phyloP scores from a whole-genome alignment of 2,113 vertebrate species.

The Sus scrofa region DNA sequence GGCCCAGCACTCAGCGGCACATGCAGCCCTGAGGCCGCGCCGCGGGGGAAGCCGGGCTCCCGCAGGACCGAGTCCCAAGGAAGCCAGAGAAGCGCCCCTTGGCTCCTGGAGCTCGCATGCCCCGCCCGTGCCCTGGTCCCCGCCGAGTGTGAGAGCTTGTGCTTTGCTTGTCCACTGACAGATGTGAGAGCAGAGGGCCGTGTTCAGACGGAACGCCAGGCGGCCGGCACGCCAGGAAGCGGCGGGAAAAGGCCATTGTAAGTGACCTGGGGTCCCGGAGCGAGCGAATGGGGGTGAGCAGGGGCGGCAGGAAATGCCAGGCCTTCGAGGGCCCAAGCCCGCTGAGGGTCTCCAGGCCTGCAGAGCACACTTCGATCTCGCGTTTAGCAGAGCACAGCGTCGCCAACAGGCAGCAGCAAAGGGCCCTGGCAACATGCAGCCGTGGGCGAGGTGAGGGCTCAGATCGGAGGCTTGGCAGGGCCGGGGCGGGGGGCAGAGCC shows the following conservation, averaged over 20 bases:
- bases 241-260: constrained; percentile 93
- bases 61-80: neutral
- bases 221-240: constrained; percentile 90
- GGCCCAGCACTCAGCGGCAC: neutral
- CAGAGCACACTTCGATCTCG: neutral
- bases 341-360: neutral
- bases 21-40: rapidly evolving
- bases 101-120: neutral
- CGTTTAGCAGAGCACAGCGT: neutral
- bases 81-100: neutral
- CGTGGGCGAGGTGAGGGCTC: neutral
- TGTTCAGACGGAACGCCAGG: constrained; percentile 85
- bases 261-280: constrained; percentile 82
- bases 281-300: neutral
- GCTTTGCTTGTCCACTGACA: constrained; percentile 83
- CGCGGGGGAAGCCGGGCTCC: neutral
- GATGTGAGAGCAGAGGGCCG: constrained; percentile 89
- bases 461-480: neutral
- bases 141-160: constrained; percentile 74
- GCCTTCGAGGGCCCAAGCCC: neutral
- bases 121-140: neutral
- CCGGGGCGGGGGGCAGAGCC: neutral
- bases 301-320: neutral
- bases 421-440: neutral
- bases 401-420: neutral